phyloP scores from a whole-genome alignment of 1,140 invertebrate species.

The Drosophila tani region DNA sequence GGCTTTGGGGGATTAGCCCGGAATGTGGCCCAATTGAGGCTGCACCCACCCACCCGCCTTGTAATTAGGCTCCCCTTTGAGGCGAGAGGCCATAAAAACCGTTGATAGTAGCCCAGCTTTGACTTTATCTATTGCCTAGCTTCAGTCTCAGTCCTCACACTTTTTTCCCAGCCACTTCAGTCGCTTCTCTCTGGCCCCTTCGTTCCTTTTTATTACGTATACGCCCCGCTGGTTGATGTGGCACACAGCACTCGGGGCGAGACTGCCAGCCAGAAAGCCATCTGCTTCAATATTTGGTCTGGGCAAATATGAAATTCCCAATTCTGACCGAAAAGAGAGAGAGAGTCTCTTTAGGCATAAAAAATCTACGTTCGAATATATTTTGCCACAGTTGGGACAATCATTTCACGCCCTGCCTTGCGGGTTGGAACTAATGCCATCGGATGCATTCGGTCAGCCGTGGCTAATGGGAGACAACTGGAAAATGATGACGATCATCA shows the following conservation, averaged over 20 bases:
- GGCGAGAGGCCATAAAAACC: slow-evolving; percentile 41
- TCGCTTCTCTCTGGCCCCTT: background rate
- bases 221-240: slow-evolving; percentile 58
- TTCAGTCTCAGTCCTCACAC: background rate
- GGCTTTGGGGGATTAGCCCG: slow-evolving; percentile 45
- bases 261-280: slow-evolving; percentile 9
- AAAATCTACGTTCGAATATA: background rate
- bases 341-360: background rate
- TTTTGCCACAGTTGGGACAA: slow-evolving; percentile 4
- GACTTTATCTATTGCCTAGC: slow-evolving; percentile 35
- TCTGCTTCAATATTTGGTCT: slow-evolving; percentile 44
- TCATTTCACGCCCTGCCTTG: slow-evolving; percentile 3
- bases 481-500: slow-evolving; percentile 20
- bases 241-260: slow-evolving; percentile 53
- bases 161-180: slow-evolving; percentile 13
- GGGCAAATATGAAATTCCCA: slow-evolving; percentile 16
- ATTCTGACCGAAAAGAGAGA: background rate
- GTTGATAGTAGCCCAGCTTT: slow-evolving; percentile 32
- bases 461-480: slow-evolving; percentile 18
- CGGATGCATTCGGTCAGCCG: slow-evolving; percentile 14
- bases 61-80: slow-evolving; percentile 56
- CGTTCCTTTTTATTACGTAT: slow-evolving; percentile 60
- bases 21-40: slow-evolving; percentile 61
- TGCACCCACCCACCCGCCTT: slow-evolving; percentile 17
- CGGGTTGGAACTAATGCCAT: slow-evolving; percentile 35